Base-by-base conservation (phyloP, 2,113 vertebrate species). In the Corythaeola cristata region DNA sequence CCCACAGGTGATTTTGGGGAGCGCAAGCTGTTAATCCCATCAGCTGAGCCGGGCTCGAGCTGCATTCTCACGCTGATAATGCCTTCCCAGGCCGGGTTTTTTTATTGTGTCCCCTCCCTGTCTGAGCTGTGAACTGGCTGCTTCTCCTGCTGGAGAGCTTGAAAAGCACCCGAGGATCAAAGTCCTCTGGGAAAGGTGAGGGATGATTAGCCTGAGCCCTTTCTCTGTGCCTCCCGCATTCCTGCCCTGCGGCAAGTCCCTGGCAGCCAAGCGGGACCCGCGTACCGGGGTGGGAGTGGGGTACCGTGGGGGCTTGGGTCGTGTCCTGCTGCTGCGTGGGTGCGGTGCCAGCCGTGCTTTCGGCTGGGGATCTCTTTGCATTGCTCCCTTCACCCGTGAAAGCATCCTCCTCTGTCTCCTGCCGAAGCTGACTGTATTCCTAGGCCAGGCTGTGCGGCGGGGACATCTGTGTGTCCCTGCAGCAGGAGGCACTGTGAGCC, bases 401-500 rank as follows among this genome's bases (percentile, higher is more conserved):
- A 85, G 12, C 15, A 18, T 79, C 56, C 47, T 91, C 21, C 45
- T 83, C 21, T 78, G 78, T 37, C 66, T 96, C 37, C 30, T 62
- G 86, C 83, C 5, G 39, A 45, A 88, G 24, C 60, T 8, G 14
- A 62, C 69, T 50, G 10, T 78, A 3, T 67, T 75, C 16, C 3
- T 2, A 39, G 13, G 56, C 66, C 7, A 13, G 11, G 73, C 79
- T 68, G 62, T 27, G 73, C 64, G 0, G 24, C 2, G 3, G 58
- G 45, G 20, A 66, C 12, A 8, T 63, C 85, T 4, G 1, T 56
- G 32, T 24, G 1, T 94, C 73, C 45, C 22, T 96, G 90, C 96
- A 89, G 90, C 90, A 97, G 94, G 93, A 94, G 95, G 96, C 93
- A 96, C 93, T 97, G 95, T 90, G 69, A 69, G 45, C 53, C 62